Percentiles rank a stretch among this genome's conserved stretches.
Evolutionary conservation across 2,888 invertebrate species (phyloP).

Genomic region (Petrophora chlorosata): DNA sequence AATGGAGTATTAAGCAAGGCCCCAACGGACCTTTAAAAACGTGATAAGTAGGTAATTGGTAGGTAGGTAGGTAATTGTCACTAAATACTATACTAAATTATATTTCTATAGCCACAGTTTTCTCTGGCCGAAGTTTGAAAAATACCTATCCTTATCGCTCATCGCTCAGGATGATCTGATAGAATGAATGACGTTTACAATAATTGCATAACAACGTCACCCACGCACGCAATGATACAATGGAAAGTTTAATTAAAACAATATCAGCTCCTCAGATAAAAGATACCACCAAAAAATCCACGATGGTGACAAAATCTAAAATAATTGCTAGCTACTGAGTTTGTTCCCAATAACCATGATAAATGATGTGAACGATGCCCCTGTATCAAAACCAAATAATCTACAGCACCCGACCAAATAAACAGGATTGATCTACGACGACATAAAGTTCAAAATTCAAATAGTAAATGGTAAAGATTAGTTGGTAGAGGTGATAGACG

Average conservation of each 20-base stretch:
- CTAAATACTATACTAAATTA: no score
- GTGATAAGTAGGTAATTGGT: no score
- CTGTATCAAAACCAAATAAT: conserved; percentile 38
- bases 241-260: conserved; percentile 26
- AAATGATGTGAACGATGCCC: conserved; percentile 51
- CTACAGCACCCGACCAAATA: conserved; percentile 15
- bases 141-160: no score
- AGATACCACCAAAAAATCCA: conserved; percentile 46
- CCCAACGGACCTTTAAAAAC: no score
- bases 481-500: conserved; percentile 28
- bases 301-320: conserved; percentile 54
- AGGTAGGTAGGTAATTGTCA: no score
- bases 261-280: conserved; percentile 24
- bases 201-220: no score
- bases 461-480: background rate
- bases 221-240: no score
- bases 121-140: no score
- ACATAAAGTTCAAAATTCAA: conserved; percentile 23
- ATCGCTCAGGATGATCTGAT: no score
- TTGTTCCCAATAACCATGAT: conserved; percentile 58
- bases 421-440: background rate
- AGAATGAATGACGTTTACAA: no score
- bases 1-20: no score
- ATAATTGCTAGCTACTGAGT: conserved; percentile 60
- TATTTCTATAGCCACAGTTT: no score